Base-by-base conservation (phyloP, 1,140 invertebrate species). In the Rhopalosiphum padi region DNA sequence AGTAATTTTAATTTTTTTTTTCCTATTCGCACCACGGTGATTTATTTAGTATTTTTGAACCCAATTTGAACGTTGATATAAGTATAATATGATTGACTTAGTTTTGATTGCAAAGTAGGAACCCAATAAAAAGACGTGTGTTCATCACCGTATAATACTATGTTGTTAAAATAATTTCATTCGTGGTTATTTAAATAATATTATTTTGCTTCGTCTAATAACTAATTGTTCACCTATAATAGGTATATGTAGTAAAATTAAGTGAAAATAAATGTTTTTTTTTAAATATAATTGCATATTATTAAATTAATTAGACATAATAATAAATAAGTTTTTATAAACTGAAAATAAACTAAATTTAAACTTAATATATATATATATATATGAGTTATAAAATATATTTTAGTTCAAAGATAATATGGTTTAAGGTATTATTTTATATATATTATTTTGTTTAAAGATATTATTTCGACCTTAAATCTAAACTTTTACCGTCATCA, bases 21-120 rank as follows among this genome's bases (percentile, higher is more conserved):
- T 51, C 48, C 60, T n/a, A n/a, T n/a, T 77, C 30, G n/a, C 60
- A 77, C n/a, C n/a, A n/a, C 5, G 60, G 60, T 77, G 60, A n/a
- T 77, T 77, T 77, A 77, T 77, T 77, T 77, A 8, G 60, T 77
- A n/a, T 77, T 77, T n/a, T 77, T 77, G n/a, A n/a, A 35, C n/a
- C n/a, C 60, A 77, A n/a, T 77, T 77, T n/a, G 6, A 21, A 77
- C 60, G n/a, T 77, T 77, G n/a, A 77, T 77, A 77, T 77, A n/a
- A n/a, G 30, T 77, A n/a, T 77, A 18, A 51, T 77, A 77, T 6
- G 5, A n/a, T 77, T n/a, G 11, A n/a, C 9, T 68, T 68, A 77
- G 60, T n/a, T 77, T 77, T n/a, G n/a, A 77, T n/a, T 77, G 60
- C 60, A 77, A 68, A 18, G 60, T 77, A 77, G n/a, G 60, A 77